Base-by-base conservation (phyloP, 2,797 vertebrate species). In the Emys orbicularis region DNA sequence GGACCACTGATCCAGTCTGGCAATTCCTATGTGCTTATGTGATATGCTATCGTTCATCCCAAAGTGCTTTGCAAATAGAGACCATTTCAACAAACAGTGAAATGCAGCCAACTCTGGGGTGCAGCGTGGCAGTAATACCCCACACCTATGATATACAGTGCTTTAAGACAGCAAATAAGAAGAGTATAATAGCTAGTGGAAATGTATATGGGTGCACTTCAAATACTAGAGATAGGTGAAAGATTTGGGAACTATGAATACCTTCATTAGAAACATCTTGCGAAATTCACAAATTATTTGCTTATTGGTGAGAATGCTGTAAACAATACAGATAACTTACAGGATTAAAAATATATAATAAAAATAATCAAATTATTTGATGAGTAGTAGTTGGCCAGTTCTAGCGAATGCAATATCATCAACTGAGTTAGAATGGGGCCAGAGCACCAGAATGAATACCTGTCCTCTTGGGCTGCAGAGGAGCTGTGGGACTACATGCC, bases 171-270 rank as follows among this genome's bases (percentile, higher is more conserved):
- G 44, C 1, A 25, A n/a, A 49, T 79, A 77, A 34, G 56, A n/a
- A 68, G 59, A 95, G 89, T 90, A 81, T 91, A 79, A 90, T 86
- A 83, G 83, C 76, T 94, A 50, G 47, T 96, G 95, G 92, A 89
- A 89, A 92, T 87, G 81, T 74, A 93, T 76, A 53, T 44, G 93
- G 96, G 93, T 94, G 90, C 50, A 37, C 86, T 91, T 68, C n/a
- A 83, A 90, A 86, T 34, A 81, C 80, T 56, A 34, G 84, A 84
- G 59, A 49, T 79, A 81, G 94, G 83, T 77, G 91, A 44, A 56
- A 93, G 91, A 6, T 41, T 19, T 77, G 49, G 65, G 74, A 49
- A 13, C 44, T 77, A 12, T 77, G 74, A 49, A 49, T 47, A 49
- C 27, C 8, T 31, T 31, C 47, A 41, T 13, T 49, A 16, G 47